Evolutionary conservation across 2,888 invertebrate species (phyloP).

Genomic region (Chrysolina oricalcia): DNA sequence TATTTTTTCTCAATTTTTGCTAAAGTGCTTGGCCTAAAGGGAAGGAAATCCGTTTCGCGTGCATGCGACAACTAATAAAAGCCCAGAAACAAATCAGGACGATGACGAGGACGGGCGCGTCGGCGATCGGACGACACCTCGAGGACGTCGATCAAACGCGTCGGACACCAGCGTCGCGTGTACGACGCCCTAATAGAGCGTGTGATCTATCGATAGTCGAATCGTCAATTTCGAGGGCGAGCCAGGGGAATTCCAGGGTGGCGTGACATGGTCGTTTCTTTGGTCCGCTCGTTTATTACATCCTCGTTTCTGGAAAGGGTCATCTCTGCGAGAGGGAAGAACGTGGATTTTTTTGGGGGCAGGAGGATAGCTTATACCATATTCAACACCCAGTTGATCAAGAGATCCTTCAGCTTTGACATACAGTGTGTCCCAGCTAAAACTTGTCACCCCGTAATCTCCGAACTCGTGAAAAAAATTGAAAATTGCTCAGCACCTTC

Average conservation of each 20-base stretch:
- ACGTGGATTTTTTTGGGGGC: not conserved
- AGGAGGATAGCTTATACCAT: too few species aligned
- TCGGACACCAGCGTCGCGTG: slow-evolving; percentile 6
- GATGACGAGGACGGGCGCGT: slow-evolving; percentile 7
- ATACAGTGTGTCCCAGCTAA: too few species aligned
- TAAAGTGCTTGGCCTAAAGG: not conserved
- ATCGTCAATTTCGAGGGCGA: slow-evolving; percentile 7
- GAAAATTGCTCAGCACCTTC: too few species aligned
- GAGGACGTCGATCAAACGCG: slow-evolving; percentile 26
- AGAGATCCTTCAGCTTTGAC: too few species aligned
- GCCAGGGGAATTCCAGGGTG: not conserved
- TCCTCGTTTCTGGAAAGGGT: not conserved
- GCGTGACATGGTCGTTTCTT: slow-evolving; percentile 2
- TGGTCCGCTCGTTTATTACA: not conserved
- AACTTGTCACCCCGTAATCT: too few species aligned
- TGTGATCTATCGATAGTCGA: slow-evolving; percentile 20
- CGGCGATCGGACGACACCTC: slow-evolving; percentile 31
- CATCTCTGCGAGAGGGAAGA: too few species aligned
- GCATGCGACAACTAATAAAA: slow-evolving; percentile 23
- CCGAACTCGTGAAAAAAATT: too few species aligned
- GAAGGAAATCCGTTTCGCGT: slow-evolving; percentile 18
- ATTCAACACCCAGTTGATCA: too few species aligned
- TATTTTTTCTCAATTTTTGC: not conserved
- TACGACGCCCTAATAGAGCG: slow-evolving; percentile 21
- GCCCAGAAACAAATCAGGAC: slow-evolving; percentile 28